Base-by-base conservation (phyloP, 2,113 vertebrate species). In the Pituophis catenifer region DNA sequence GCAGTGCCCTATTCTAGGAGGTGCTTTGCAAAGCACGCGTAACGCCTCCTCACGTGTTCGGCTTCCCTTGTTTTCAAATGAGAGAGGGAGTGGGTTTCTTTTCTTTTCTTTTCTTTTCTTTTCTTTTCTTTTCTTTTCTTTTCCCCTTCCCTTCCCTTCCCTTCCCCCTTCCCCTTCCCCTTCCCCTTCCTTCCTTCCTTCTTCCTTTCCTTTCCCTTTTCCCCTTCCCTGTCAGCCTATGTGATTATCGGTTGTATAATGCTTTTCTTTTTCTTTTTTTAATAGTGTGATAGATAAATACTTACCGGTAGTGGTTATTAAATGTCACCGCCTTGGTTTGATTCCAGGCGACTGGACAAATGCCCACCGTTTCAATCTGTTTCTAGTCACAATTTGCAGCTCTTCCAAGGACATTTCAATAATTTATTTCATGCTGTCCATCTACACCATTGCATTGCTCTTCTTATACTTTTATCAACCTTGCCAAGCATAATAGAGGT, bases 61-160 rank as follows among this genome's bases (percentile, higher is more conserved):
- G 75, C 17, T 81, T 81, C 17, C 1, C 17, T 44, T 81, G 75
- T 81, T 81, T 44, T 81, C n/a, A 75, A 19, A 75, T 19, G 70
- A 75, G 29, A 70, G n/a, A 8, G 70, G 15, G n/a, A 19, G n/a
- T 1, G 70, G 33, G 17, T 38, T 75, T 2, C 0, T 13, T 21
- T 38, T 38, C 38, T 38, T 19, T 5, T 58, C 21, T 1, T 17
- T 21, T 5, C 6, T 58, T 58, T 1, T 5, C 13, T 24, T 17
- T 21, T 1, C 6, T 58, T 58, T 1, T 5, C 13, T 24, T 38
- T 75, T 2, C 0, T 13, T 7, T 1, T 38, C 0, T 38, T 19
- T 5, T 23, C 21, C 38, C 38, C 38, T 38, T 38, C 1, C 38
- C 19, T 59, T 59, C 3, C 58, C 6, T 50, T 50, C 6, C 3